phyloP scores from a whole-genome alignment of 2,797 vertebrate species.

The Dryobates pubescens region DNA sequence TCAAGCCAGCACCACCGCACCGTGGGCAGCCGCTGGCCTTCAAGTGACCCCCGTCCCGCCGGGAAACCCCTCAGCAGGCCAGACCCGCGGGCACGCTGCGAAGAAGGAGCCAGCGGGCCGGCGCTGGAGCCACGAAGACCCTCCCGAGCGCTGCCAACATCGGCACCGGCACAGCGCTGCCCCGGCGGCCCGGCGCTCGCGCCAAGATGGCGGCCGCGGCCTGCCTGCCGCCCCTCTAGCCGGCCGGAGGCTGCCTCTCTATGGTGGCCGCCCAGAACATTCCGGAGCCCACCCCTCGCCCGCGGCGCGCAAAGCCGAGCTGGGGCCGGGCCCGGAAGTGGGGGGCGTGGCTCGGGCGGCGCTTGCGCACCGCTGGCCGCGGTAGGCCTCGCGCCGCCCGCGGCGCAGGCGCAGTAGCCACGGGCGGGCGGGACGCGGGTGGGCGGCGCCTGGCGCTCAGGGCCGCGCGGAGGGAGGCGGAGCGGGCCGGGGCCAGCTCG shows the following conservation, averaged over 20 bases:
- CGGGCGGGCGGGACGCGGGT: not conserved
- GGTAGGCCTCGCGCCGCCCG: not conserved
- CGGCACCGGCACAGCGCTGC: rapidly evolving
- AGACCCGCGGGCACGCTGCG: not conserved
- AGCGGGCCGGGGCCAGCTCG: not conserved
- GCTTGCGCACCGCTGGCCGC: constrained; percentile 17
- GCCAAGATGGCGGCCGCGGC: constrained; percentile 38
- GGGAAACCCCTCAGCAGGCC: not conserved
- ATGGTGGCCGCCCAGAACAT: constrained; percentile 43
- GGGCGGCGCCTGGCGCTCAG: not conserved
- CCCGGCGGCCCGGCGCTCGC: rapidly evolving
- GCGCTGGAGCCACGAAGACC: not conserved
- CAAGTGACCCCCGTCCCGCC: not conserved
- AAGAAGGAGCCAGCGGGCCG: not conserved
- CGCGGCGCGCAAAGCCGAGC: not conserved
- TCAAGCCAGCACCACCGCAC: rapidly evolving
- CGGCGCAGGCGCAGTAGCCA: not conserved
- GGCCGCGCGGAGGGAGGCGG: not conserved
- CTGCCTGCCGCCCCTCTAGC: constrained; percentile 18
- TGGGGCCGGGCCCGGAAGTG: too few relatives aligned
- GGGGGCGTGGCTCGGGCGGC: rapidly evolving
- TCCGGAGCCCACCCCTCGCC: not conserved
- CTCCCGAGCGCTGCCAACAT: not conserved
- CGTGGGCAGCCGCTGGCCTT: rapidly evolving
- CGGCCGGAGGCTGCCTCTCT: not conserved